Percentiles rank a stretch among this genome's conserved stretches.
Evolutionary conservation across 1,140 invertebrate genomes (phyloP).

Genomic region (Solenopsis fugax): DNA sequence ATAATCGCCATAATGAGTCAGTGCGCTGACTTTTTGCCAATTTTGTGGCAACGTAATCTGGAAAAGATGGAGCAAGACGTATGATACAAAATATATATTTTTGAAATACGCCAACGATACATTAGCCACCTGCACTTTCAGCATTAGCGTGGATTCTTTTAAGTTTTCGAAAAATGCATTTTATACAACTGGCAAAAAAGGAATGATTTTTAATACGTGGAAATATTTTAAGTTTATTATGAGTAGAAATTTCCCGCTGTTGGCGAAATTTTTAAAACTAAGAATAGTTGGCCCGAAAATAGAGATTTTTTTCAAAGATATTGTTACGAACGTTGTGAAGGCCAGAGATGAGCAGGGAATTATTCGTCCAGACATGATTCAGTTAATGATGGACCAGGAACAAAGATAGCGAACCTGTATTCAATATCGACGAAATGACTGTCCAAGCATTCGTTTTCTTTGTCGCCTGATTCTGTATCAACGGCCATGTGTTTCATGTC

Average conservation of each 20-base stretch:
- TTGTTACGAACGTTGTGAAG: background rate
- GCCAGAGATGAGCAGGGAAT: no score
- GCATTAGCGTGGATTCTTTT: background rate
- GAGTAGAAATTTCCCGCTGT: background rate
- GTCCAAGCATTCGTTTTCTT: conserved; percentile 65
- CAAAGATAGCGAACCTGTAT: no score
- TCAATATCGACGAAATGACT: conserved; percentile 35
- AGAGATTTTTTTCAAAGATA: conserved; percentile 8
- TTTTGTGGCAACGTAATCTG: background rate
- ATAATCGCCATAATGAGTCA: conserved; percentile 32
- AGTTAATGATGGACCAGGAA: no score
- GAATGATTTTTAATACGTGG: background rate
- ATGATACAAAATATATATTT: conserved; percentile 23
- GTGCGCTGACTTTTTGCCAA: conserved; percentile 23
- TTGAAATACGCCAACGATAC: conserved; percentile 45
- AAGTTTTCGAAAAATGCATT: conserved; percentile 57
- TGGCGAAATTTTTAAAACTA: background rate
- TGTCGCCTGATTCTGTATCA: background rate
- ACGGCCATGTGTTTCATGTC: background rate
- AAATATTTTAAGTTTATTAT: background rate
- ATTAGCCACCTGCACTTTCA: conserved; percentile 54
- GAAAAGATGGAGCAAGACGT: background rate
- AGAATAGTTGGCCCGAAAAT: conserved; percentile 5
- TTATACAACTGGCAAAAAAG: background rate
- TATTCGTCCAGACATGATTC: no score